A percentile compares a stretch with the other conserved stretches of the same genome.
Evolutionary conservation across 2,113 vertebrate genomes (phyloP).

Genomic region (Cinclus mexicanus): DNA sequence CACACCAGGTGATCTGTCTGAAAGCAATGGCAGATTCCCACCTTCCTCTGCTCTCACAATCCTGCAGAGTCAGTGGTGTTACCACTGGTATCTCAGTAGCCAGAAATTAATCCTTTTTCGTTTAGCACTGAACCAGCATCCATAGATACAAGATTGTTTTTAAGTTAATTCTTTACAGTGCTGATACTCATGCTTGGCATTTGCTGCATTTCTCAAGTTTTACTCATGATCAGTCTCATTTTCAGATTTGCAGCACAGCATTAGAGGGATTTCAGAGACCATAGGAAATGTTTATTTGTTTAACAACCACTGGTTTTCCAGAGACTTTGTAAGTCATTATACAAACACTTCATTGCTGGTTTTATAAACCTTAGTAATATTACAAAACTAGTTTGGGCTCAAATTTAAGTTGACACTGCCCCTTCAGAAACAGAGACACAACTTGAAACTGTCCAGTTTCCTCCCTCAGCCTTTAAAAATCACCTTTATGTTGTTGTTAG

Average conservation of each 20-base stretch:
- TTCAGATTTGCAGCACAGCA: not conserved
- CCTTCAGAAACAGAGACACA: not conserved
- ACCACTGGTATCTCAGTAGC: not conserved
- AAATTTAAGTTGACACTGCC: not conserved
- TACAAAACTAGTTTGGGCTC: conserved; percentile 13
- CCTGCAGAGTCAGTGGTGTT: not conserved
- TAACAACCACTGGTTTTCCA: not conserved
- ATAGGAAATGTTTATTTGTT: conserved; percentile 30
- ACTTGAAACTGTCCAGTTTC: not conserved
- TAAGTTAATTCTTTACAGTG: not conserved
- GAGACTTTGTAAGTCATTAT: not conserved
- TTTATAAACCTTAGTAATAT: conserved; percentile 28
- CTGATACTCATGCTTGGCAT: not conserved
- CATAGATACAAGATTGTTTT: accelerated
- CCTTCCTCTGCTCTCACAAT: not conserved
- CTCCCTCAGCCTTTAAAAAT: conserved; percentile 6
- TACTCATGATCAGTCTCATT: not conserved
- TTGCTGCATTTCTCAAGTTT: not conserved
- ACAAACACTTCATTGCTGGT: conserved; percentile 1
- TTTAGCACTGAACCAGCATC: not conserved
- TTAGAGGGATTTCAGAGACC: not conserved
- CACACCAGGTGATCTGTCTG: not conserved
- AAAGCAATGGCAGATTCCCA: not conserved
- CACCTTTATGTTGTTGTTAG: conserved; percentile 23
- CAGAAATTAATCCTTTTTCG: not conserved